Percentiles rank a stretch among this genome's conserved stretches.
These are phyloP conservation scores for Drosophila yooni DNA, from an alignment of 2,888 invertebrate species.

Conservation along the genomic window DNA sequence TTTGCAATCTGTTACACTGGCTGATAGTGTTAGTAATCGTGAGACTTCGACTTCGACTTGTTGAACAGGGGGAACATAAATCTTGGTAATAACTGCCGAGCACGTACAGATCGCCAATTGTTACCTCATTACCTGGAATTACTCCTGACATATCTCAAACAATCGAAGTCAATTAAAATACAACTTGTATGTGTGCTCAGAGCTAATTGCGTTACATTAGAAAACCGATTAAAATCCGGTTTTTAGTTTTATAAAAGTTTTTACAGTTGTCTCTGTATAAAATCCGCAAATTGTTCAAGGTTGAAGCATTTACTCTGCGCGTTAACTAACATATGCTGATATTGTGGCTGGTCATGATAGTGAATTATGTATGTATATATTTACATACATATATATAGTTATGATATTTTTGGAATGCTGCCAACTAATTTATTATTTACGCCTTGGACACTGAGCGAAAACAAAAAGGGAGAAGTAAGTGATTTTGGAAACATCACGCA, in stretches of 20 bases:
- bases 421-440: conserved; percentile 6
- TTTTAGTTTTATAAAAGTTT: background rate
- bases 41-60: background rate
- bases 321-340: background rate
- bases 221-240: conserved; percentile 17
- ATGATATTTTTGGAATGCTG: conserved; percentile 10
- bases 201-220: background rate
- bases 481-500: conserved; percentile 56
- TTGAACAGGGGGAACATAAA: background rate
- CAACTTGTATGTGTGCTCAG: background rate
- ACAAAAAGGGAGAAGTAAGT: conserved; percentile 26
- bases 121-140: background rate
- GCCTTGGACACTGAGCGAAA: conserved; percentile 2
- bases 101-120: conserved; percentile 22
- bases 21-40: conserved; percentile 23
- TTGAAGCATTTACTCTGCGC: background rate
- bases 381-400: background rate
- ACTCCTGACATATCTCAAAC: background rate
- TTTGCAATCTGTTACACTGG: conserved; percentile 21
- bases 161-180: conserved; percentile 1
- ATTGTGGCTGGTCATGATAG: conserved; percentile 6
- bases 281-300: conserved; percentile 4
- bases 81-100: background rate
- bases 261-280: background rate
- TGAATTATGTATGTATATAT: background rate